Percentiles rank a stretch among this genome's conserved stretches.
These are phyloP conservation scores for Holothuria leucospilota DNA, from an alignment of 53 echinoderm and acorn worm genomes.

Conservation along the genomic window DNA sequence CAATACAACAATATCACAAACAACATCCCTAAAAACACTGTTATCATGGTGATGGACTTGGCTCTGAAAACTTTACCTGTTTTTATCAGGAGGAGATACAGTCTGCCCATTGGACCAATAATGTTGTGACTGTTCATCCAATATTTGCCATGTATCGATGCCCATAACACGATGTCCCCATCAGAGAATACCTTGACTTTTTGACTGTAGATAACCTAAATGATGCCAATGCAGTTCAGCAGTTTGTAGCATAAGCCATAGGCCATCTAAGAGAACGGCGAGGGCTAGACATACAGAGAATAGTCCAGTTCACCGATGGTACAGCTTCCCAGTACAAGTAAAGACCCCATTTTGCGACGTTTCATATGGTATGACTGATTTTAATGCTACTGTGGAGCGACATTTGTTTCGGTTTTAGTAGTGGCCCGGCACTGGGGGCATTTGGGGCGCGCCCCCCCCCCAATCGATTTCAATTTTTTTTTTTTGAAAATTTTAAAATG, in stretches of 20 bases:
- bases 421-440: no score
- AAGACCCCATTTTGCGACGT: constrained; percentile 61
- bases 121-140: constrained; percentile 42
- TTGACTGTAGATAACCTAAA: constrained; percentile 65
- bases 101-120: no score
- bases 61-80: constrained; percentile 23
- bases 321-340: constrained; percentile 60
- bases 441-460: no score
- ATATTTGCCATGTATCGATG: constrained; percentile 70
- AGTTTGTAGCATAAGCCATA: constrained; percentile 47
- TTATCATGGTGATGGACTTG: constrained; percentile 46
- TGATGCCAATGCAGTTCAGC: constrained; percentile 59
- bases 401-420: no score
- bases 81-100: no score
- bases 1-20: constrained; percentile 35
- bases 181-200: constrained; percentile 63
- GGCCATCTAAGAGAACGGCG: constrained; percentile 33
- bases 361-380: constrained; percentile 41
- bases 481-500: no score
- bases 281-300: constrained; percentile 50
- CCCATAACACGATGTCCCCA: constrained; percentile 36
- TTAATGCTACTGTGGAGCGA: constrained; percentile 42
- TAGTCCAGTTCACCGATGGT: constrained; percentile 72
- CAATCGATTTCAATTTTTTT: no score
- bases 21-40: constrained; percentile 39